Evolutionary conservation across 2,797 vertebrate genomes (phyloP).

Genomic region (Dicrostonyx torquatus): DNA sequence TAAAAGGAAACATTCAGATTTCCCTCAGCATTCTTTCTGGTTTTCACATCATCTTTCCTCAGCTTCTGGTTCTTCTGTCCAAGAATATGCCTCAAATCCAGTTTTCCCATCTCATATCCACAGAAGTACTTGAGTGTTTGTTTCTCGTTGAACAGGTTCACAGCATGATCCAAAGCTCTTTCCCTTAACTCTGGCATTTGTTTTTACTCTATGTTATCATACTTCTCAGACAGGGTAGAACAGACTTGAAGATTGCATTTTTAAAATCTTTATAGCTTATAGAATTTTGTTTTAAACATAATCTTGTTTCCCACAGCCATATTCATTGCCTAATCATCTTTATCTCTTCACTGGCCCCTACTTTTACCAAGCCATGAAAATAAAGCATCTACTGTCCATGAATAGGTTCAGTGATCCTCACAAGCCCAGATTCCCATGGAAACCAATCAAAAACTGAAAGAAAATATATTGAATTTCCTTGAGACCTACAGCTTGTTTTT

Average conservation of each 20-base stretch:
- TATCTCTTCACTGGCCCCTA: slow-evolving; percentile 60
- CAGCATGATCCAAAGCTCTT: slow-evolving; percentile 17
- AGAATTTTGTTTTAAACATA: slow-evolving; percentile 63
- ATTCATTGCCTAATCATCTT: slow-evolving; percentile 65
- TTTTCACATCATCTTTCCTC: not conserved
- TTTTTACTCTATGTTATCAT: not conserved
- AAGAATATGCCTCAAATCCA: not conserved
- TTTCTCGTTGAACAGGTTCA: slow-evolving; percentile 34
- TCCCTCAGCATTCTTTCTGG: not conserved
- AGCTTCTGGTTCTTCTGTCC: not conserved
- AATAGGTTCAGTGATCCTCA: slow-evolving; percentile 73
- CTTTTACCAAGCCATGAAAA: slow-evolving; percentile 72
- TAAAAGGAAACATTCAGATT: not conserved
- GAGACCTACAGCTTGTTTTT: slow-evolving; percentile 81
- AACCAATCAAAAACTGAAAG: slow-evolving; percentile 79
- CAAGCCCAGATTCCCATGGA: slow-evolving; percentile 80
- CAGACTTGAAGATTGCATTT: slow-evolving; percentile 34
- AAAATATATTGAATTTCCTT: slow-evolving; percentile 80
- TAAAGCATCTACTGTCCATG: slow-evolving; percentile 67
- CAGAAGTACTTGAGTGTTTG: slow-evolving; percentile 13
- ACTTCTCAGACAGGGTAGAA: slow-evolving; percentile 21
- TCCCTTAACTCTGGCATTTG: not conserved
- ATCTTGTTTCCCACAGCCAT: slow-evolving; percentile 49
- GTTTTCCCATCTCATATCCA: not conserved
- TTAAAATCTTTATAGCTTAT: not conserved